These are phyloP conservation scores for Tilapia sparmanii DNA, from an alignment of 2,113 vertebrate species.

Conservation along the genomic window DNA sequence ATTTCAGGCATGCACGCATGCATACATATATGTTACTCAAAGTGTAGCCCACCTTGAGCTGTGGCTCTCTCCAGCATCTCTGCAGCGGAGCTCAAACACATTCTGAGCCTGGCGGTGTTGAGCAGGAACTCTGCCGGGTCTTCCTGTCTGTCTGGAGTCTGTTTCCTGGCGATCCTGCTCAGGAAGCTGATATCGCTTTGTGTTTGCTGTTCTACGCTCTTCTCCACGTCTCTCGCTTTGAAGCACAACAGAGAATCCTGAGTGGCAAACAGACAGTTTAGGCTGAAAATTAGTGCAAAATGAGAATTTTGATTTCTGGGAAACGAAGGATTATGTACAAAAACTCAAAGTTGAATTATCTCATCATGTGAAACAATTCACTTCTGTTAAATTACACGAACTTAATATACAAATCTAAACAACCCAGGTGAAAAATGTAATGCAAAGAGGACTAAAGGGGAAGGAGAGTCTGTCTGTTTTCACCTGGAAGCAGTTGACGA, in stretches of 20 bases:
- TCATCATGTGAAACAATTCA: not conserved
- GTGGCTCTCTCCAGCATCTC: slow-evolving; percentile 15
- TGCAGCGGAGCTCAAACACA: slow-evolving; percentile 56
- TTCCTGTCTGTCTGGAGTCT: slow-evolving; percentile 28
- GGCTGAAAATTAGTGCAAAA: not conserved
- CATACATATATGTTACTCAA: not conserved
- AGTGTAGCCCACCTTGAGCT: not conserved
- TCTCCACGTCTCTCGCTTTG: not conserved
- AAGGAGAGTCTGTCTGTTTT: not conserved
- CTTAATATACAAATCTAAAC: not conserved
- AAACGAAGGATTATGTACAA: not conserved
- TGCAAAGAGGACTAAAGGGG: not conserved
- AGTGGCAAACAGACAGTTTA: not conserved
- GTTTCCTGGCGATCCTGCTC: slow-evolving; percentile 50
- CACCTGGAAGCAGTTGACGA: slow-evolving; percentile 75
- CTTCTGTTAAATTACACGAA: not conserved
- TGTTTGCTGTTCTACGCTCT: not conserved
- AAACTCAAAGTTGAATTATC: not conserved
- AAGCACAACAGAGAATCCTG: slow-evolving; percentile 62
- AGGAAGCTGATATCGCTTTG: slow-evolving; percentile 45
- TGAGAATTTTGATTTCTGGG: not conserved
- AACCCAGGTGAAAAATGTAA: not conserved
- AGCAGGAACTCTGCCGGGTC: slow-evolving; percentile 69
- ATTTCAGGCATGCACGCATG: not conserved
- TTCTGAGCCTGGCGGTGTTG: slow-evolving; percentile 48